phyloP scores from a whole-genome alignment of 2,888 invertebrate genomes.

The Pammene aurita region DNA sequence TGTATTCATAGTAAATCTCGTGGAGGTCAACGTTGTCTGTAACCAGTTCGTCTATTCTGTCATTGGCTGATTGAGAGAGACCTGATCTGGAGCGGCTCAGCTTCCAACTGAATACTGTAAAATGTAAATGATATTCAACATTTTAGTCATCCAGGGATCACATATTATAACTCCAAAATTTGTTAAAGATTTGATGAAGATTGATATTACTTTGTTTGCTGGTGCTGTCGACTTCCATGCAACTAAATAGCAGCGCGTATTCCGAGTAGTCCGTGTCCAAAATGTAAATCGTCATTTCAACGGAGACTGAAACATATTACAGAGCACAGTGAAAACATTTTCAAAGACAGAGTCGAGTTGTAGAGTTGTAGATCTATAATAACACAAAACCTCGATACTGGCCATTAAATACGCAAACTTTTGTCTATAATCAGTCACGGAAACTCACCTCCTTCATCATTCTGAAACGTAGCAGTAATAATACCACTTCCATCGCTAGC shows the following conservation, averaged over 20 bases:
- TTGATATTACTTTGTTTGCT: slow-evolving; percentile 56
- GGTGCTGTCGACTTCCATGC: slow-evolving; percentile 68
- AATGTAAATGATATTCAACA: background rate
- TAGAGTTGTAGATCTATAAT: no score
- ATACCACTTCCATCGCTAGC: slow-evolving; percentile 58
- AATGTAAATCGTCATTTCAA: slow-evolving; percentile 82
- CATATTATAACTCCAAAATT: no score
- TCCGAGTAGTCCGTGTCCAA: slow-evolving; percentile 84
- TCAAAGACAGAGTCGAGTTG: background rate
- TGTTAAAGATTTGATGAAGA: no score
- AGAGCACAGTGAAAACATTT: background rate
- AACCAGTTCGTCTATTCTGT: slow-evolving; percentile 36
- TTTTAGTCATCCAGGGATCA: no score
- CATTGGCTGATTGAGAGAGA: slow-evolving; percentile 37
- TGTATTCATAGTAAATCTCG: slow-evolving; percentile 41
- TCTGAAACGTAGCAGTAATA: slow-evolving; percentile 50
- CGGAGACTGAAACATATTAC: slow-evolving; percentile 53
- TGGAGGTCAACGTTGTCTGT: slow-evolving; percentile 34
- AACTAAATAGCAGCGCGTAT: slow-evolving; percentile 83
- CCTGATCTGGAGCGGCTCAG: slow-evolving; percentile 40
- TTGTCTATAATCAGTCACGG: background rate
- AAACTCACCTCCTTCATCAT: slow-evolving; percentile 51
- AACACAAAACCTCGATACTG: no score
- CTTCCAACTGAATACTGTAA: slow-evolving; percentile 45
- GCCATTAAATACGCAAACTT: background rate